Evolutionary conservation across 2,888 invertebrate species (phyloP).

Genomic region (Nebria brevicollis): DNA sequence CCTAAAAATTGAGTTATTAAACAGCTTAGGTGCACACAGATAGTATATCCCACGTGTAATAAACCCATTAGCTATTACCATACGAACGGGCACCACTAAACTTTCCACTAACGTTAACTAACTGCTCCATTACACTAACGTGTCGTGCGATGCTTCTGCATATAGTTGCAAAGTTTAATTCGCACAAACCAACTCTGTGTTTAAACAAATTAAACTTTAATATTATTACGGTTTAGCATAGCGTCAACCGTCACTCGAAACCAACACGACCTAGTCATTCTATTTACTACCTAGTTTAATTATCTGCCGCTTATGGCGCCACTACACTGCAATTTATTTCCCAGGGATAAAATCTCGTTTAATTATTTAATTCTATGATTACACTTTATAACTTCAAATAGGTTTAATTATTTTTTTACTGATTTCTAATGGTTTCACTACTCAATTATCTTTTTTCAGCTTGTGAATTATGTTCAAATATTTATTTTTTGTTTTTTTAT

Average conservation of each 20-base stretch:
- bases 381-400: neutral
- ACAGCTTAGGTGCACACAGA: neutral
- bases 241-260: neutral
- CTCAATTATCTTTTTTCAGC: no score
- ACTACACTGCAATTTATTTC: slow-evolving; percentile 19
- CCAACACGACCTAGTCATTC: neutral
- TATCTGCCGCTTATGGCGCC: slow-evolving; percentile 31
- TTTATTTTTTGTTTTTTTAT: no score
- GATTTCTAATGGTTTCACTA: no score
- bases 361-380: neutral
- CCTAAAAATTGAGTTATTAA: no score
- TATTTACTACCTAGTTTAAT: slow-evolving; percentile 38
- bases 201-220: slow-evolving; percentile 40
- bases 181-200: slow-evolving; percentile 35
- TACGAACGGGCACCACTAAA: slow-evolving; percentile 5
- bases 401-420: neutral
- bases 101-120: slow-evolving; percentile 36
- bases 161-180: slow-evolving; percentile 32
- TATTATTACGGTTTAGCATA: neutral
- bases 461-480: no score
- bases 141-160: neutral
- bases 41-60: slow-evolving; percentile 13
- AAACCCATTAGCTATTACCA: slow-evolving; percentile 40
- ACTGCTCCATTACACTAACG: slow-evolving; percentile 29
- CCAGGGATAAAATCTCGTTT: slow-evolving; percentile 17